Conservation (phyloP, 2,113 vertebrate species). For the Mus pahari region DNA sequence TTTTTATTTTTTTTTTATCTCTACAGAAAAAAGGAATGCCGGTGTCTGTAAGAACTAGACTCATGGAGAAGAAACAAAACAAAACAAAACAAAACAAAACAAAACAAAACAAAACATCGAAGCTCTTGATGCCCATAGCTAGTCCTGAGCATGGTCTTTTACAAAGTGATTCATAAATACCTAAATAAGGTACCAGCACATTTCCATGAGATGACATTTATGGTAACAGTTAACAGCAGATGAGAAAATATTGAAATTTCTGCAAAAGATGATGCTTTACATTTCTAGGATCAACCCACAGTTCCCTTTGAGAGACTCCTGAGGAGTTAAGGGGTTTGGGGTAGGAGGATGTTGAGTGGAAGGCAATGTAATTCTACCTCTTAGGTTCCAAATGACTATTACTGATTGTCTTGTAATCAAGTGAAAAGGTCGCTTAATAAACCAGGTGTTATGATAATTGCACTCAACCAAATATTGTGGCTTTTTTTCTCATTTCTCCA, state of each 20-base stretch:
- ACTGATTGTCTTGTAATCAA: neutral
- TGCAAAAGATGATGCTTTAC: slow-evolving; percentile 42
- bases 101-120: too few relatives aligned
- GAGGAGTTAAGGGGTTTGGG: neutral
- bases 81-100: too few relatives aligned
- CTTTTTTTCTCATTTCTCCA: neutral
- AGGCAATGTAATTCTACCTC: neutral
- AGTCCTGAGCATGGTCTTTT: neutral
- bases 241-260: slow-evolving; percentile 9
- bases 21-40: neutral
- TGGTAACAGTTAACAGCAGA: slow-evolving; percentile 37
- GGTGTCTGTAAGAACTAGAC: neutral
- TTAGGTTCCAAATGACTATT: neutral
- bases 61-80: neutral
- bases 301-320: slow-evolving; percentile 59
- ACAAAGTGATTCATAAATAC: slow-evolving; percentile 43
- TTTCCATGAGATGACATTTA: slow-evolving; percentile 8
- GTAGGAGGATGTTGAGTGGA: neutral
- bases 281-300: slow-evolving; percentile 47
- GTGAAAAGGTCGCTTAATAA: neutral
- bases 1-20: too few relatives aligned
- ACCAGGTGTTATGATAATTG: neutral
- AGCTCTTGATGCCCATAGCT: neutral
- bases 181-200: slow-evolving; percentile 33
- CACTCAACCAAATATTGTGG: neutral